Evolutionary conservation across 2,888 invertebrate species (phyloP).

Genomic region (Aspidiotus rigidus): DNA sequence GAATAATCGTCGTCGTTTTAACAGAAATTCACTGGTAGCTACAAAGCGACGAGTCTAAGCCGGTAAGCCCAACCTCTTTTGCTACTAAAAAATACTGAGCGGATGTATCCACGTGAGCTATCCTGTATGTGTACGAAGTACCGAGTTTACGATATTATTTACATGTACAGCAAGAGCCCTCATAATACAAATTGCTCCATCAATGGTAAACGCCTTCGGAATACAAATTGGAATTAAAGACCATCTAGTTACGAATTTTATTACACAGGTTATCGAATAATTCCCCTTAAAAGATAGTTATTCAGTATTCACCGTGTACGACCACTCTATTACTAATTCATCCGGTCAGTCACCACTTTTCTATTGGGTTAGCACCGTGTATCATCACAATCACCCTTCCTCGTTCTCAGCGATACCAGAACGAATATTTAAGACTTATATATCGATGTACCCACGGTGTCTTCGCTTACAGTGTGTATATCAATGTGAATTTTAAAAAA

Average conservation of each 20-base stretch:
- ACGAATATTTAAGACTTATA: no score
- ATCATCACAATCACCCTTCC: neutral
- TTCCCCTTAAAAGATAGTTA: constrained; percentile 28
- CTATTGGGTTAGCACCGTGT: neutral
- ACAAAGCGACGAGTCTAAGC: no score
- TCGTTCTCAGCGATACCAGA: neutral
- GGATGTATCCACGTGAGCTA: neutral
- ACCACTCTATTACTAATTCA: constrained; percentile 16
- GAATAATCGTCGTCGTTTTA: no score
- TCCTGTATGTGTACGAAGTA: no score
- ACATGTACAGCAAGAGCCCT: constrained; percentile 28
- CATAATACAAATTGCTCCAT: constrained; percentile 29
- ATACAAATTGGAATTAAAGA: constrained; percentile 31
- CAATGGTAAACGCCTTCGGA: constrained; percentile 24
- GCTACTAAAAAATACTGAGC: neutral
- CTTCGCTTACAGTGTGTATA: neutral
- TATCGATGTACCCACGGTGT: neutral
- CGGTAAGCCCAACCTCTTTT: no score
- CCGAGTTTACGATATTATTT: constrained; percentile 15
- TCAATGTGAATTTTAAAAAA: constrained; percentile 1
- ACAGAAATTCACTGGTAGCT: no score
- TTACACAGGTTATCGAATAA: constrained; percentile 31
- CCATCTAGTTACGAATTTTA: constrained; percentile 25
- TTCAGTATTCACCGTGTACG: constrained; percentile 2
- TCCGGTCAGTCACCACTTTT: constrained; percentile 6